phyloP scores from a whole-genome alignment of 1,140 invertebrate genomes.

The Drosophila parvula region DNA sequence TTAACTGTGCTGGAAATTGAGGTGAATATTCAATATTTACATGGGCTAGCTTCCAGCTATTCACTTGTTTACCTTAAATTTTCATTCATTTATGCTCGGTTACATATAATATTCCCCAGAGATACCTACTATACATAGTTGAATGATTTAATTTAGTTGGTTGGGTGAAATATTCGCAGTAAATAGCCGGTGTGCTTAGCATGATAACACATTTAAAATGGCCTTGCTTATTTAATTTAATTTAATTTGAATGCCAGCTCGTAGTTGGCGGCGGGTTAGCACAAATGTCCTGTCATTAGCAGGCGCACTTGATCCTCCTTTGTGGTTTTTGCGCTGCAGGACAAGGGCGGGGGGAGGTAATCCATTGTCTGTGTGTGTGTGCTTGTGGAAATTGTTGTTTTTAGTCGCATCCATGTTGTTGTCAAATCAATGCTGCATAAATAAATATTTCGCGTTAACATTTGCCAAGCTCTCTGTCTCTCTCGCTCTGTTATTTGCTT shows the following conservation, averaged over 20 bases:
- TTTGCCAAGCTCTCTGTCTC: slow-evolving; percentile 8
- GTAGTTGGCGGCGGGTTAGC: slow-evolving; percentile 16
- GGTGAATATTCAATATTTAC: slow-evolving; percentile 14
- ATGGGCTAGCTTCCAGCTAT: neutral
- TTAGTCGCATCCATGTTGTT: slow-evolving; percentile 23
- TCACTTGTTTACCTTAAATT: neutral
- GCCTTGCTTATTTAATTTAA: slow-evolving; percentile 22
- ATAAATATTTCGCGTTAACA: slow-evolving; percentile 54
- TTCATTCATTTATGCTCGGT: neutral
- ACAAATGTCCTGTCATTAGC: slow-evolving; percentile 57
- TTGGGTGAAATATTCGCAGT: neutral
- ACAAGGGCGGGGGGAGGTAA: slow-evolving; percentile 9
- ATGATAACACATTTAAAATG: slow-evolving; percentile 15
- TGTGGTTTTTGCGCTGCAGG: slow-evolving; percentile 8
- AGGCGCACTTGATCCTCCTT: slow-evolving; percentile 33
- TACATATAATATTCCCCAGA: neutral
- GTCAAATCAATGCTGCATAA: slow-evolving; percentile 55
- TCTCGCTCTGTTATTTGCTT: slow-evolving; percentile 14
- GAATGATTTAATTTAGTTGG: slow-evolving; percentile 3
- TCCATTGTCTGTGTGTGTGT: slow-evolving; percentile 37
- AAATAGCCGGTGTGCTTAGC: slow-evolving; percentile 14
- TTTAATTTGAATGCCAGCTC: slow-evolving; percentile 54
- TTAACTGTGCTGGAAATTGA: neutral
- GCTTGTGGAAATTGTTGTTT: slow-evolving; percentile 14
- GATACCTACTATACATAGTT: slow-evolving; percentile 1